Evolutionary conservation across 2,888 invertebrate genomes (phyloP), one percentile per base, ranked within the genome.

Genomic region (Rosalia funebris): DNA sequence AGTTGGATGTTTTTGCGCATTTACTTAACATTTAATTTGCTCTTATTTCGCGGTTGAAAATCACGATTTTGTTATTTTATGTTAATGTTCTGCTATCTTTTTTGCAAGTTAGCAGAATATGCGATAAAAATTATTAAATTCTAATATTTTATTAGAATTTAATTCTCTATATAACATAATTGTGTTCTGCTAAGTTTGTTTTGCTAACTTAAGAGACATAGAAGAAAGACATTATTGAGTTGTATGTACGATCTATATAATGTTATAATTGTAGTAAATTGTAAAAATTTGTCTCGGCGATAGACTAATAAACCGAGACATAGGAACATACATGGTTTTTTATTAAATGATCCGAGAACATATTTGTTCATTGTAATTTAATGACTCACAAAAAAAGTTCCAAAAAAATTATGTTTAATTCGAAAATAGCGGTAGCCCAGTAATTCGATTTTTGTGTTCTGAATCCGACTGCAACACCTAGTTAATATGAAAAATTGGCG

Each of bases 401-500:
- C n/a, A n/a, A n/a, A n/a, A n/a, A n/a, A n/a, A n/a, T n/a, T n/a
- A n/a, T n/a, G n/a, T n/a, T n/a, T n/a, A n/a, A 34, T 34, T 11
- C 10, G 34, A 34, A 34, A 34, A 34, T 11, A 7, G 34, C 34
- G 34, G 34, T 34, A 10, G 17, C 25, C 20, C 25, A 3, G 25
- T 25, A 34, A 25, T 44, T 20, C 7, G 20, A 20, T 44, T 44
- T 25, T 44, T 44, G 20, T 14, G n/a, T 11, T 44, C 11, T 44
- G 25, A 44, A 44, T 20, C 14, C 20, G 11, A 25, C 19, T 53
- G 46, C 25, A 47, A 60, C 47, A 25, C 37, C 54, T 48, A 56
- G 48, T 60, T 52, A 41, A 56, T 54, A 52, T 46, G 53, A 57
- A 48, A 50, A 48, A 62, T 55, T 57, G 62, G 62, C 57, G 5